These are phyloP conservation scores for Hapalemur alaotrensis DNA, from an alignment of 2,797 vertebrate species.

Conservation along the genomic window DNA sequence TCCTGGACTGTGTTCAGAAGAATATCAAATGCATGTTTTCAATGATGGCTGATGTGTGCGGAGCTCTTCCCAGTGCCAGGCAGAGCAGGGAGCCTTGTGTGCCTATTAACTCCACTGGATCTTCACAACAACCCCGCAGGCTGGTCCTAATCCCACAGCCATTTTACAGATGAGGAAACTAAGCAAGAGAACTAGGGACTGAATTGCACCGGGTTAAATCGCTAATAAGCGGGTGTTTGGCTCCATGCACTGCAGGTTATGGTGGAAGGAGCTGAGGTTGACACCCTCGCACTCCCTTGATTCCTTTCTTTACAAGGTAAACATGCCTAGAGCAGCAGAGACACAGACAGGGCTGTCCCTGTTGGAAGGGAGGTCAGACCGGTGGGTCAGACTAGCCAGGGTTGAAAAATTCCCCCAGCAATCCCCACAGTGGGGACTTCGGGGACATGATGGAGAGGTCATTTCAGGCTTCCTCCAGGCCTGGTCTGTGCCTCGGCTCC, in stretches of 20 bases:
- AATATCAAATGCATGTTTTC: background rate
- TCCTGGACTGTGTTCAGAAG: conserved; percentile 17
- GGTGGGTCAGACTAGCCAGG: conserved; percentile 3
- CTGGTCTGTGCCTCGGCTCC: rapidly evolving
- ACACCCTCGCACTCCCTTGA: background rate
- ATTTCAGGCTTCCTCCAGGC: background rate
- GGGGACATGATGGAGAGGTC: background rate
- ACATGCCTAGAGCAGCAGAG: background rate
- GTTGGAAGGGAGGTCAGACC: conserved; percentile 41
- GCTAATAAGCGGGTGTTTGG: rapidly evolving
- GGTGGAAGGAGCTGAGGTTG: rapidly evolving
- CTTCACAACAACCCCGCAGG: background rate
- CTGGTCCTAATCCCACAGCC: background rate
- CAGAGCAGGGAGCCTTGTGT: rapidly evolving
- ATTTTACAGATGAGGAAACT: background rate
- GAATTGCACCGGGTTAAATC: background rate
- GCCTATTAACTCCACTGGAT: rapidly evolving
- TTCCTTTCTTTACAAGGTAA: background rate
- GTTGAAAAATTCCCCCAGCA: background rate
- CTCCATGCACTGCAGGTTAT: background rate
- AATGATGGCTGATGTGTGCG: background rate
- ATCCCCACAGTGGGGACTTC: background rate
- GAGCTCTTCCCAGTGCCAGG: background rate
- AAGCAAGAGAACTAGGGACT: background rate
- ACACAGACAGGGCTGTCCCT: conserved; percentile 1